Base-by-base conservation (phyloP, 2,888 invertebrate genomes). In the Elgonia sp. region DNA sequence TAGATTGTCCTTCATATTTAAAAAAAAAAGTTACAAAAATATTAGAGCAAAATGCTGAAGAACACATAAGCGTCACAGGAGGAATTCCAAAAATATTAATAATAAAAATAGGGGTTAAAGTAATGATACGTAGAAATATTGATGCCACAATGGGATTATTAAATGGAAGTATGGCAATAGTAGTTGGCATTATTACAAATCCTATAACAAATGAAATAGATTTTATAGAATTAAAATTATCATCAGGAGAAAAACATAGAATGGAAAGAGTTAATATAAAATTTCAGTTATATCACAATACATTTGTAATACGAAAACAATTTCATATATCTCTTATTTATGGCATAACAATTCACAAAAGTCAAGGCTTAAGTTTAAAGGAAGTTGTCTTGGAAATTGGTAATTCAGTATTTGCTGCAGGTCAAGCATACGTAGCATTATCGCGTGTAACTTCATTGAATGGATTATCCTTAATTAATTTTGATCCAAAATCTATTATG, bases 81-180 rank as follows among this genome's bases (percentile, higher is more conserved):
- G 63, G 75, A 29, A 75, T 75, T 29, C 50, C 62, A 8, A 76
- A 76, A 76, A 16, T 10, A 21, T 63, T 76, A 14, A 46, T 50
- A 29, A 50, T 76, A 37, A 77, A 77, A 77, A 50, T 77, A 21
- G 80, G 73, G 14, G 72, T 60, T 0, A 72, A 73, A 62, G 42
- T 92, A 10, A 92, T 92, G 91, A 77, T 92, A 9, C 72, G 89
- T 62, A 87, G 90, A 70, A 92, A 92, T 86, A 91, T 92, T 84
- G 91, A 92, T 53, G n/a, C 14, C 21, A 21, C 18, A 39, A 16
- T 53, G 37, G 76, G 76, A 37, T 21, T 77, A 14, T 18, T 77
- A 20, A 77, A 65, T 65, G 77, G 77, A 29, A 77, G 50, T 18
- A 77, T 77, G 1, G 77, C 7, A 57, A 57, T 20, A 18, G 12